Percentiles rank a stretch among this genome's conserved stretches.
Conservation (phyloP, 2,888 invertebrate species). For the Cephus rjabovi region DNA sequence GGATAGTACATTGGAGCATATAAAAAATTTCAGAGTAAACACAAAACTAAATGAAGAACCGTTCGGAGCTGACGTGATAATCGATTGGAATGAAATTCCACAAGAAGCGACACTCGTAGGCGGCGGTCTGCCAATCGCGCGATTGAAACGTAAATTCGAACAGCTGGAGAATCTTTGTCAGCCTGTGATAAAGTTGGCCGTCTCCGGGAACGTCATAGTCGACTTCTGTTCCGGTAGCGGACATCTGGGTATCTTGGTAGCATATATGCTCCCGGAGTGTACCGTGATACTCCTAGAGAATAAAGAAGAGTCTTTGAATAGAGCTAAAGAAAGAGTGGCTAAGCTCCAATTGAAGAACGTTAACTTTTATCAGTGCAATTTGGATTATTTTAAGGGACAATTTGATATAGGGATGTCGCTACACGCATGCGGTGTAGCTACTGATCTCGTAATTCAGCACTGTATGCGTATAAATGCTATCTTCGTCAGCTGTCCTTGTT, state of each 20-base stretch:
- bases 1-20: conserved; percentile 71
- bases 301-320: conserved; percentile 85
- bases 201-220: conserved; percentile 79
- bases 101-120: conserved; percentile 80
- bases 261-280: conserved; percentile 82
- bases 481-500: conserved; percentile 94
- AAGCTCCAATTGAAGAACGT: conserved; percentile 80
- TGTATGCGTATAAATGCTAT: conserved; percentile 82
- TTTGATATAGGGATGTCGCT: conserved; percentile 90
- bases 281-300: conserved; percentile 88
- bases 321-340: conserved; percentile 79
- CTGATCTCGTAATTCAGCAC: conserved; percentile 89
- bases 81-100: conserved; percentile 81
- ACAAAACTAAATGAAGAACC: conserved; percentile 58
- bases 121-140: conserved; percentile 81
- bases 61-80: conserved; percentile 64
- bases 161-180: conserved; percentile 88
- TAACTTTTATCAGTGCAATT: conserved; percentile 86
- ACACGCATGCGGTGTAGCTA: conserved; percentile 95
- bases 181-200: conserved; percentile 79
- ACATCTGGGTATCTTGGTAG: conserved; percentile 89
- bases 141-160: conserved; percentile 83
- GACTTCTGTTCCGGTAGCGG: conserved; percentile 97
- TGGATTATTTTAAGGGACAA: conserved; percentile 85
- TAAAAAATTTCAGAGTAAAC: conserved; percentile 67